phyloP scores from a whole-genome alignment of 2,888 invertebrate genomes.

The Lasioglossum zephyrum region DNA sequence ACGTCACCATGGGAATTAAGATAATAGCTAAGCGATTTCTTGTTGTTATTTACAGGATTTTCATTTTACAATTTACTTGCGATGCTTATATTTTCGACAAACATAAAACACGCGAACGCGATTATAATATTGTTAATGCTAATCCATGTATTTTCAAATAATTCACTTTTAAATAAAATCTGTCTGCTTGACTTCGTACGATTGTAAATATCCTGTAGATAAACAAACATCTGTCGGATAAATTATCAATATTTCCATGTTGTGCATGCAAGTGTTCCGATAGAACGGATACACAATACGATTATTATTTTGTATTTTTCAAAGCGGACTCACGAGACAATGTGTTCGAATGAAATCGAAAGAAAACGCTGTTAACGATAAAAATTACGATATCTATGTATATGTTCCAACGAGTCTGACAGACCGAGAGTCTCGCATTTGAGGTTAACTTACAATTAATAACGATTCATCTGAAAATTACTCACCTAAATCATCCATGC shows the following conservation, averaged over 20 bases:
- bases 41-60: background rate
- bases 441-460: constrained; percentile 62
- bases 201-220: background rate
- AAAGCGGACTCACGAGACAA: background rate
- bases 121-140: background rate
- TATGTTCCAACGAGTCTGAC: constrained; percentile 31
- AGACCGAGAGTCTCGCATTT: constrained; percentile 40
- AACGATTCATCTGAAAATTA: constrained; percentile 55
- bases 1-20: constrained; percentile 44
- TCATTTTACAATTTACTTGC: background rate
- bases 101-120: background rate
- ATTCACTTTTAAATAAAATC: background rate
- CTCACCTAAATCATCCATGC: constrained; percentile 83
- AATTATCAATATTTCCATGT: background rate
- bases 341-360: background rate
- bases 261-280: background rate
- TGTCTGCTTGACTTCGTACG: background rate
- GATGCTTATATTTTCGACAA: background rate
- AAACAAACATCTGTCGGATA: constrained; percentile 13
- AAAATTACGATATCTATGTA: background rate
- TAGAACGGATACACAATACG: background rate
- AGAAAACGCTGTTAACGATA: background rate
- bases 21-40: constrained; percentile 35
- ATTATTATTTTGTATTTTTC: background rate
- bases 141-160: background rate